These are phyloP conservation scores for Poecilobothrus nobilitatus DNA, from an alignment of 2,888 invertebrate genomes.

Conservation along the genomic window DNA sequence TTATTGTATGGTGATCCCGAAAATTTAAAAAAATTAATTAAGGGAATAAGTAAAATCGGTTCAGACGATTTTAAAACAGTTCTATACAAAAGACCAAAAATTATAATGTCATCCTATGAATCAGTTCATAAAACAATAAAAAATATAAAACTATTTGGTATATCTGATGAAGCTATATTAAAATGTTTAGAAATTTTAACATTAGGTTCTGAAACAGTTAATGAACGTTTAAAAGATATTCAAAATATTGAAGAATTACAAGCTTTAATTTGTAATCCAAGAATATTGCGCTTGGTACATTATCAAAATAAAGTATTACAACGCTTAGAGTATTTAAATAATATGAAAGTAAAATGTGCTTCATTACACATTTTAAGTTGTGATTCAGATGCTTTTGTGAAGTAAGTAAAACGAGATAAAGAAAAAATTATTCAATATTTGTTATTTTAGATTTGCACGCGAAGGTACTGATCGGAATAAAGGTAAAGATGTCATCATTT, in stretches of 20 bases:
- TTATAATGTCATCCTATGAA: constrained; percentile 52
- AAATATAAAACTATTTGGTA: constrained; percentile 50
- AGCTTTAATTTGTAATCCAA: constrained; percentile 52
- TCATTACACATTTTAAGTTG: constrained; percentile 46
- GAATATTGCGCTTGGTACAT: constrained; percentile 48
- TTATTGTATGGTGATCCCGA: constrained; percentile 52
- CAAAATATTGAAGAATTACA: constrained; percentile 52
- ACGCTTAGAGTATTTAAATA: constrained; percentile 47
- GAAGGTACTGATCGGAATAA: constrained; percentile 50
- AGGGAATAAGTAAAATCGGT: constrained; percentile 48
- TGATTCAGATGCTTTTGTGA: constrained; percentile 39
- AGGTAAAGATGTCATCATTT: constrained; percentile 43
- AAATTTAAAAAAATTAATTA: constrained; percentile 50
- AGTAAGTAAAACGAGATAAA: constrained; percentile 29
- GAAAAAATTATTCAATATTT: not conserved
- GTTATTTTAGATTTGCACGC: constrained; percentile 45
- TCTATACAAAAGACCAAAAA: constrained; percentile 52
- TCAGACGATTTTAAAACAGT: constrained; percentile 50
- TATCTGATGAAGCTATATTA: constrained; percentile 48
- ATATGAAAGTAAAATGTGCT: constrained; percentile 45
- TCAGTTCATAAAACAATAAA: constrained; percentile 49
- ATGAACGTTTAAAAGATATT: constrained; percentile 50
- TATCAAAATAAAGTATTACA: constrained; percentile 45
- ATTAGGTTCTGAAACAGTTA: constrained; percentile 51
- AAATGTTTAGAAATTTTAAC: constrained; percentile 51